Conservation (phyloP, 2,113 vertebrate genomes). For the Gambusia affinis region DNA sequence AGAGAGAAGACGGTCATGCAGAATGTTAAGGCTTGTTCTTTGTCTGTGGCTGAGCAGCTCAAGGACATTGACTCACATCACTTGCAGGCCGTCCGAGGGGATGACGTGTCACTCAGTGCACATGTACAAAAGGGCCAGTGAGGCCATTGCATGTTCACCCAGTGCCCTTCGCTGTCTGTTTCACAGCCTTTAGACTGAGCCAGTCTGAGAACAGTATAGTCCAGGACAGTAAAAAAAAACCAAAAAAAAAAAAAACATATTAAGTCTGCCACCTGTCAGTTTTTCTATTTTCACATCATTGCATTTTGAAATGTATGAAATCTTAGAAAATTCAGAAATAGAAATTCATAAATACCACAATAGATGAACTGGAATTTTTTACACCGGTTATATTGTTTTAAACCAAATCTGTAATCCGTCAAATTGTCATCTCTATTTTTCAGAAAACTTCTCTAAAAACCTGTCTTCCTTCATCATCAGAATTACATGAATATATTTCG, state of each 20-base stretch:
- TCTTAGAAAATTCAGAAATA: background rate
- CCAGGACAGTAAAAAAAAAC: conserved; percentile 9
- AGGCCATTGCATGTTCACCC: conserved; percentile 59
- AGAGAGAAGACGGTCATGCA: conserved; percentile 50
- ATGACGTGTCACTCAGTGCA: conserved; percentile 74
- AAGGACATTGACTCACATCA: conserved; percentile 82
- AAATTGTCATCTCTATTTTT: too few species aligned
- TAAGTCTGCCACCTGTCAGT: conserved; percentile 64
- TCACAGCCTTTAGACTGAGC: conserved; percentile 32
- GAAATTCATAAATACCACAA: background rate
- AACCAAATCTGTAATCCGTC: too few species aligned
- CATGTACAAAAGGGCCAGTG: conserved; percentile 65
- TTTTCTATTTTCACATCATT: conserved; percentile 2
- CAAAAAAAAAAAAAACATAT: conserved; percentile 42
- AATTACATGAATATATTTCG: background rate
- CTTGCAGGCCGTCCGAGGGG: conserved; percentile 69
- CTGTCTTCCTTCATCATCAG: background rate
- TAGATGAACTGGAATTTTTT: background rate
- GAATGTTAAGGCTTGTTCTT: conserved; percentile 63
- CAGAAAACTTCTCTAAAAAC: too few species aligned
- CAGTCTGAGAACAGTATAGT: conserved; percentile 19
- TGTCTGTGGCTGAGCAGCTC: conserved; percentile 73
- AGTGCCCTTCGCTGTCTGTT: conserved; percentile 67
- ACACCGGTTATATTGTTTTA: background rate
- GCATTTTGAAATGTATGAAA: background rate